Evolutionary conservation across 2,113 vertebrate species (phyloP), one percentile per base, ranked within the genome.

Genomic region (Corydoras sp.): DNA sequence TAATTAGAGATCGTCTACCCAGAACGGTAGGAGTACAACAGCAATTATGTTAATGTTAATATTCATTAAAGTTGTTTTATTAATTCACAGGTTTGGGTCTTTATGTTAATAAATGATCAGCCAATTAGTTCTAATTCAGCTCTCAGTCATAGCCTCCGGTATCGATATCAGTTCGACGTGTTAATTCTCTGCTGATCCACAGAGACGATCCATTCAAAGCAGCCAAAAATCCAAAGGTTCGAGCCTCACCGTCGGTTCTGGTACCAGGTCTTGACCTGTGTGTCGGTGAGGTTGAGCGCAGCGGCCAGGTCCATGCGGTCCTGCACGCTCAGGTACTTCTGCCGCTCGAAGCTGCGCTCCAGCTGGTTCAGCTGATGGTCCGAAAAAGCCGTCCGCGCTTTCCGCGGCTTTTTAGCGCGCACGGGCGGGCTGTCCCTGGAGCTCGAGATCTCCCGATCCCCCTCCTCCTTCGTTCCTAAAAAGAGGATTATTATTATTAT

Each of bases 281-380:
- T 97, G 84, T 97, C 94, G 0, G 94, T 97, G 81, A 97, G 93
- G 82, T 95, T 97, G 78, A 97, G 92, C 0, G 94, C 93, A 10
- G 96, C 96, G 0, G 96, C 96, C 85, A 99, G 88, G 85, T 99
- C 96, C 96, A 99, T 99, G 82, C 96, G 93, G 88, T 99, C 96
- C 85, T 99, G 96, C 69, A 99, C 96, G 48, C 96, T 99, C 86
- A 99, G 90, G 85, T 99, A 98, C 86, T 99, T 99, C 79, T 99
- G 96, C 59, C 96, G 83, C 89, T 99, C 96, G 79, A 99, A 99
- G 86, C 95, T 98, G 43, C 96, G 87, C 87, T 99, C 96, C 84
- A 99, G 87, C 80, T 99, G 96, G 82, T 98, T 98, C 77, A 99
- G 94, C 81, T 99, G 97, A 78, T 99, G 96, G 86, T 99, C 97